These are phyloP conservation scores for Cyrtodaria siliqua DNA, from an alignment of 2,888 invertebrate genomes.

Conservation along the genomic window DNA sequence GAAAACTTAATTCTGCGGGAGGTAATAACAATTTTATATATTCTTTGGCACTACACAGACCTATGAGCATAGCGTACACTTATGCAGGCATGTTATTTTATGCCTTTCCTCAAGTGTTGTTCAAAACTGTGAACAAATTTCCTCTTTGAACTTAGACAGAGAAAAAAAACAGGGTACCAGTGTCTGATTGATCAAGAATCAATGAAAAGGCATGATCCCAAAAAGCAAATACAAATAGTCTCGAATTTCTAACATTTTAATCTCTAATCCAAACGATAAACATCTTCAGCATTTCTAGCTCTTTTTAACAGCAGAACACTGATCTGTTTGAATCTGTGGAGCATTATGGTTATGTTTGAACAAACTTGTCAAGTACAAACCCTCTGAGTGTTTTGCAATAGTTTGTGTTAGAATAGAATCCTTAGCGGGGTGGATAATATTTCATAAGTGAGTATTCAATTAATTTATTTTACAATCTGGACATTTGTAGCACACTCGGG, in stretches of 20 bases:
- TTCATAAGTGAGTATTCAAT: constrained; percentile 18
- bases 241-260: constrained; percentile 50
- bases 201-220: not conserved
- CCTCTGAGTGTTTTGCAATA: constrained; percentile 10
- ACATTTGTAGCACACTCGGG: no score
- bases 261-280: constrained; percentile 56
- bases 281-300: constrained; percentile 40
- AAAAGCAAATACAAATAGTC: constrained; percentile 46
- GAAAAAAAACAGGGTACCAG: no score
- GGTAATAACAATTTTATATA: no score
- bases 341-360: not conserved
- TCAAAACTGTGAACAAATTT: no score
- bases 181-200: no score
- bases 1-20: no score
- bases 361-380: not conserved
- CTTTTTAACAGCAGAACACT: constrained; percentile 5
- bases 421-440: constrained; percentile 7
- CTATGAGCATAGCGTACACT: no score
- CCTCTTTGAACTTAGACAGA: no score
- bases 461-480: constrained; percentile 10
- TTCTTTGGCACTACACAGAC: no score
- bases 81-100: no score
- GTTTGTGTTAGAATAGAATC: constrained; percentile 19
- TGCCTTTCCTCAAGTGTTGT: no score
- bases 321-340: not conserved